Evolutionary conservation across 64 coral and sea anemone genomes (phyloP), one percentile per base, ranked within the genome.

Genomic region (Porites lutea): DNA sequence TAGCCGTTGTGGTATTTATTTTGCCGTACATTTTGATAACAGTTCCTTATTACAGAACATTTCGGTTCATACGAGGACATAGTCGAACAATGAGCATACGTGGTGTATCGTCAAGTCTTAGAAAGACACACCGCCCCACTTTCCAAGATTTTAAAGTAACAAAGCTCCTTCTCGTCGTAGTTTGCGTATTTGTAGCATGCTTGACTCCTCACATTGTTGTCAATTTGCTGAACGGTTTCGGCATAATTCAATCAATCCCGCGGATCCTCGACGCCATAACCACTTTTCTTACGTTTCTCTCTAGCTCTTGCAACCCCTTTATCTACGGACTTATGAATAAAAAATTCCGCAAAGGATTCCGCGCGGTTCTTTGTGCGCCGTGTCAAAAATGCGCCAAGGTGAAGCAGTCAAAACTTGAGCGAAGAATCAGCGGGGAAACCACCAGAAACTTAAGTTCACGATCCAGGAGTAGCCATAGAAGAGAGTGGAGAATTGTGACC

Each of bases 101-200:
- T 48, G 86, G 90, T 43, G n/a, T 93, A 13, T 77, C 64, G 16
- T 79, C 85, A 22, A 81, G 87, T 71, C 87, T 92, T 49, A 51
- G 91, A 55, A 92, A 71, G 19, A 73, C 74, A 58, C 65, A 58
- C 44, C 82, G 82, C 51, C 84, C 88, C 7, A 93, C 95, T 14
- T 96, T 96, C 52, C 95, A 93, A 48, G 95, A 96, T 27, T 96
- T 96, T 74, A 96, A 96, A 85, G 90, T 96, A 21, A 96, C 95
- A 13, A 96, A 93, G 58, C 79, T 96, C 2, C 83, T 96, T 43
- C 21, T 96, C 13, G 90, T 96, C 0, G 91, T 96, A 9, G 95
- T 96, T 15, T 89, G 91, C 2, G 90, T 96, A 51, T 96, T 96
- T 67, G 95, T 93, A 48, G 95, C 95, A 14, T 96, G 95, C 67